Evolutionary conservation across 2,113 vertebrate species (phyloP).

Genomic region (Monopterus albus): DNA sequence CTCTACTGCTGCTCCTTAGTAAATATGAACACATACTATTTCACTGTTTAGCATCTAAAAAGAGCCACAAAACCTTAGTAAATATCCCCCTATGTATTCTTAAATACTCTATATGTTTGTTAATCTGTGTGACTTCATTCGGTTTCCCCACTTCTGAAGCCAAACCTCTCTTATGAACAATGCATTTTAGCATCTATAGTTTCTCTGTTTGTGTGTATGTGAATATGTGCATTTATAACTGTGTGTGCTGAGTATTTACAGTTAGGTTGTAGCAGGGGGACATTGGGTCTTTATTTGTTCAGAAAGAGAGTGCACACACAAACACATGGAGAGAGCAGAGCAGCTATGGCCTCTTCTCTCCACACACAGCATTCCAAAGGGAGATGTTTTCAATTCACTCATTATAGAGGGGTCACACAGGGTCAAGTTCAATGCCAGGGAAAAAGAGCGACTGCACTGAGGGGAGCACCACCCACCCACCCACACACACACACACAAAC

Average conservation of each 20-base stretch:
- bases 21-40: too few relatives aligned
- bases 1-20: too few relatives aligned
- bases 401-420: constrained; percentile 93
- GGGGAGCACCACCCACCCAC: constrained; percentile 87
- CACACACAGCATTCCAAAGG: constrained; percentile 95
- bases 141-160: too few relatives aligned
- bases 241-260: constrained; percentile 59
- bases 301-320: constrained; percentile 84
- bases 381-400: constrained; percentile 99
- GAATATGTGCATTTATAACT: background rate
- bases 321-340: constrained; percentile 69
- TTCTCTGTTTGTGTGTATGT: background rate
- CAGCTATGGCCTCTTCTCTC: constrained; percentile 87
- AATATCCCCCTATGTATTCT: too few relatives aligned
- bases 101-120: too few relatives aligned
- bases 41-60: too few relatives aligned
- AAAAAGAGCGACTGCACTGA: constrained; percentile 90
- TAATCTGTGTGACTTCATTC: too few relatives aligned
- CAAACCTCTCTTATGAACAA: too few relatives aligned
- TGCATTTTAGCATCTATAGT: background rate
- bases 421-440: constrained; percentile 99
- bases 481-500: constrained; percentile 24
- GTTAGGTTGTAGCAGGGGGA: constrained; percentile 80
- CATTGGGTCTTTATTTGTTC: constrained; percentile 91
- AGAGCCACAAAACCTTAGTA: too few relatives aligned